phyloP scores from a whole-genome alignment of 2,888 invertebrate genomes.

The Caprella mutica region DNA sequence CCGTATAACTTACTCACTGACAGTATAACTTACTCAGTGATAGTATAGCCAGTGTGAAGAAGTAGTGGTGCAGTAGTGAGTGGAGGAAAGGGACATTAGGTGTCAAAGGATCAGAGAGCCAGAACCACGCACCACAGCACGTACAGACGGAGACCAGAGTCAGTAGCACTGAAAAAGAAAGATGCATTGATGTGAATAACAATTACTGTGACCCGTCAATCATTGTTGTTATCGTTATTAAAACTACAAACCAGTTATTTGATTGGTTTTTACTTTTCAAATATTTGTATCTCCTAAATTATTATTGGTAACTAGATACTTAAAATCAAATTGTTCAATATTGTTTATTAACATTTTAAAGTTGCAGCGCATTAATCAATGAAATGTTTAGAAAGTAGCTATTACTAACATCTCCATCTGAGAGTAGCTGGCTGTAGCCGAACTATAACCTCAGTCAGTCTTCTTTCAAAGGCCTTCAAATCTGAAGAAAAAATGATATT shows the following conservation, averaged over 20 bases:
- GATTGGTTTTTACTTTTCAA: too few relatives aligned
- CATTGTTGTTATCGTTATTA: too few relatives aligned
- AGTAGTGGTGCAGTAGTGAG: conserved; percentile 84
- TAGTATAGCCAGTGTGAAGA: conserved; percentile 79
- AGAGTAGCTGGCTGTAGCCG: conserved; percentile 87
- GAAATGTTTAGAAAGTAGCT: too few relatives aligned
- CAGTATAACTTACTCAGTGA: conserved; percentile 53
- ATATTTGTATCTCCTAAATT: too few relatives aligned
- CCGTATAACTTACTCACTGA: too few relatives aligned
- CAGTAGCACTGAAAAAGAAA: conserved; percentile 58
- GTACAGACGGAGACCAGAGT: conserved; percentile 77
- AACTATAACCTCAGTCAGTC: conserved; percentile 92
- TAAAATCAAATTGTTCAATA: too few relatives aligned
- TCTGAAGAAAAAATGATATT: conserved; percentile 46
- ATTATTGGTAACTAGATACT: too few relatives aligned
- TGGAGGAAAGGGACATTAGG: conserved; percentile 81
- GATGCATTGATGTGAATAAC: too few relatives aligned
- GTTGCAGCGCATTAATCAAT: not conserved
- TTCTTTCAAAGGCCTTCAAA: conserved; percentile 92
- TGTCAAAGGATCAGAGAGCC: conserved; percentile 87
- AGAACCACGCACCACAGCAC: conserved; percentile 88
- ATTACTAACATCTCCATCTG: conserved; percentile 80
- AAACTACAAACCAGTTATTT: too few relatives aligned
- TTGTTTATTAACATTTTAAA: not conserved
- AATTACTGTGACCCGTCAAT: too few relatives aligned